A percentile compares a stretch with the other conserved stretches of the same genome.
These are phyloP conservation scores for Malacoctenus gilli DNA, from an alignment of 2,797 vertebrate species.

Conservation along the genomic window DNA sequence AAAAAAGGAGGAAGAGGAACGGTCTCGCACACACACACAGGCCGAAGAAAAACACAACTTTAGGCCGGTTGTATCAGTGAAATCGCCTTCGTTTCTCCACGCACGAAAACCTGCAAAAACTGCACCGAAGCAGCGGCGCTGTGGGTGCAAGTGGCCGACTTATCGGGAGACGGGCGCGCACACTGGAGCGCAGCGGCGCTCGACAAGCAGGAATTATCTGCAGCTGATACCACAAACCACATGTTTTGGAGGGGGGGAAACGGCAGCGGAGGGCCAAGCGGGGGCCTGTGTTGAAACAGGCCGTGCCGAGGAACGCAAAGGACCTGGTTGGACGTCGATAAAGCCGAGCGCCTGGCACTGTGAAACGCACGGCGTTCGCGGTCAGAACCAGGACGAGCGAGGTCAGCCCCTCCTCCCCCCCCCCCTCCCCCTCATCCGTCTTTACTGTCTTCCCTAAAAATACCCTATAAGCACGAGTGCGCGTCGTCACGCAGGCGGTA, in stretches of 20 bases:
- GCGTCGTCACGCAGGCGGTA: not conserved
- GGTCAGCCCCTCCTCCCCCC: constrained; percentile 8
- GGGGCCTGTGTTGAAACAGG: constrained; percentile 56
- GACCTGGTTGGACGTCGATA: constrained; percentile 60
- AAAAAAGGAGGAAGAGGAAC: constrained; percentile 29
- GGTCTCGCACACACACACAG: constrained; percentile 18
- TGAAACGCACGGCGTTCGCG: constrained; percentile 14
- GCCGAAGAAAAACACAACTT: not conserved
- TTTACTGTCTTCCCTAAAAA: not conserved
- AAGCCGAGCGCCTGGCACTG: constrained; percentile 24
- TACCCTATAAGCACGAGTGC: not conserved
- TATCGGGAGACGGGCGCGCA: constrained; percentile 23
- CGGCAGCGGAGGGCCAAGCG: constrained; percentile 21
- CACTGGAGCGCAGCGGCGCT: constrained; percentile 46
- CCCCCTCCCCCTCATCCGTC: not conserved
- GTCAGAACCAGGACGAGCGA: constrained; percentile 16
- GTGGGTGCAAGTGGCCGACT: no score
- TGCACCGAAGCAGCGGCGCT: no score
- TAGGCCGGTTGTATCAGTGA: no score
- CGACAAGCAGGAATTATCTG: constrained; percentile 49
- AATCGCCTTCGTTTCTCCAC: not conserved
- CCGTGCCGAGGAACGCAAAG: constrained; percentile 66
- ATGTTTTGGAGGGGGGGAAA: constrained; percentile 32
- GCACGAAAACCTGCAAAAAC: no score
- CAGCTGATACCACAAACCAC: constrained; percentile 40